Evolutionary conservation across 2,797 vertebrate genomes (phyloP), one percentile per base, ranked within the genome.

Genomic region (Erethizon dorsatum): DNA sequence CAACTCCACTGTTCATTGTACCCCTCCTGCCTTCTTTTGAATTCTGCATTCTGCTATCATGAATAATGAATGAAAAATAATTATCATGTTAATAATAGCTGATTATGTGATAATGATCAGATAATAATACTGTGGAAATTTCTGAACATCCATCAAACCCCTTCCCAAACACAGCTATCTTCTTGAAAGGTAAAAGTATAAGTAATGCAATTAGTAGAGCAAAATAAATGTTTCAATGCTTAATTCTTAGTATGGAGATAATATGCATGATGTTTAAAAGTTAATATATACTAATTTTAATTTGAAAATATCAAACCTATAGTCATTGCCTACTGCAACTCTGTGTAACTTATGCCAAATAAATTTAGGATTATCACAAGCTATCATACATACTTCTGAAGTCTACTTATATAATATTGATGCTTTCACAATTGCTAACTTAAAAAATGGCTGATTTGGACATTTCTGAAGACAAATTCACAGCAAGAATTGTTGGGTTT

Each of bases 1-100:
- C 5, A 50, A 52, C 10, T 45, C 69, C 45, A 2, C 56, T 15
- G 5, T 47, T 88, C 37, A 47, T 37, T 28, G 31, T 65, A 26
- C 28, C 15, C 24, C 3, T 75, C 4, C n/a, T 8, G 4, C 13
- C 28, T 90, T 89, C 84, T 28, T 67, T 52, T 90, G 37, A 87
- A 59, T 71, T 94, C 65, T 90, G 37, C 47, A 37, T 56, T 83
- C 33, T 92, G 50, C 12, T 91, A 24, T 96, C 31, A 47, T 73
- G 6, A 20, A 33, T 73, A 65, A 90, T 24, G 47, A 90, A 67
- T 91, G 47, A 83, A 67, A 95, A 88, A 63, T 20, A 75, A 82
- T 75, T 59, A 52, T 15, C 28, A 31, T 5, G 1, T 47, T 45
- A 10, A 2, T n/a, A 94, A 13, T 59, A 52, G 45, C 5, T 82